Evolutionary conservation across 2,888 invertebrate species (phyloP), one percentile per base, ranked within the genome.

Genomic region (Alloscopus bannaensis): DNA sequence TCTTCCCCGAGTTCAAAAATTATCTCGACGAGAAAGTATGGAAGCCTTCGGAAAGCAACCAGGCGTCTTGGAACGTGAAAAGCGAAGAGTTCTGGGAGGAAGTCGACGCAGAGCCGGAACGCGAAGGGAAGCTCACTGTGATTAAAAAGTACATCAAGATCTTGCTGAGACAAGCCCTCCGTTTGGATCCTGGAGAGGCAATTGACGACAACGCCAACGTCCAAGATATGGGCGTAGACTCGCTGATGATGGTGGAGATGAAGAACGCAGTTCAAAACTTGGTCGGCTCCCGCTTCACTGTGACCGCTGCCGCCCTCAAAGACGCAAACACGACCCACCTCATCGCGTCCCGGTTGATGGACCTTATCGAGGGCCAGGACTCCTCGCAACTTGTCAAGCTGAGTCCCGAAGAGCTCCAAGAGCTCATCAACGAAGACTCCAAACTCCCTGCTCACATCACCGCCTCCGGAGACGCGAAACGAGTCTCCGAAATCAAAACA

Each of bases 161-260:
- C 18, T 42, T 80, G 11, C n/a, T 83, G 4, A 42, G 75, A 29
- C 62, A 80, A 24, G 75, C 73, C 0, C 47, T 83, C 11, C 52
- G 66, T 13, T 24, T 83, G 31, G 79, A 79, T 13, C 55, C 70
- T 16, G 55, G 40, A 18, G 83, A 83, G n/a, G 24, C 60, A 6
- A 80, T 83, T 60, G 80, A 83, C 31, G 81, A 82, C 22, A 75
- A 81, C 50, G 77, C 76, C 24, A 80, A 82, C n/a, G 69, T 83
- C 18, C 79, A 80, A 29, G 81, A 80, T 42, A 60, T 83, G 69
- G 83, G 83, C 2, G 76, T 83, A 22, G 83, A 83, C 26, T 80
- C 80, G 0, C 29, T 83, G 28, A 83, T 83, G 83, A 81, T 80
- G 71, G 69, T 80, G 8, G 66, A 75, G 42, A 76, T 76, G 69